phyloP scores from a whole-genome alignment of 2,888 invertebrate genomes.

The Andrena hattorfiana region DNA sequence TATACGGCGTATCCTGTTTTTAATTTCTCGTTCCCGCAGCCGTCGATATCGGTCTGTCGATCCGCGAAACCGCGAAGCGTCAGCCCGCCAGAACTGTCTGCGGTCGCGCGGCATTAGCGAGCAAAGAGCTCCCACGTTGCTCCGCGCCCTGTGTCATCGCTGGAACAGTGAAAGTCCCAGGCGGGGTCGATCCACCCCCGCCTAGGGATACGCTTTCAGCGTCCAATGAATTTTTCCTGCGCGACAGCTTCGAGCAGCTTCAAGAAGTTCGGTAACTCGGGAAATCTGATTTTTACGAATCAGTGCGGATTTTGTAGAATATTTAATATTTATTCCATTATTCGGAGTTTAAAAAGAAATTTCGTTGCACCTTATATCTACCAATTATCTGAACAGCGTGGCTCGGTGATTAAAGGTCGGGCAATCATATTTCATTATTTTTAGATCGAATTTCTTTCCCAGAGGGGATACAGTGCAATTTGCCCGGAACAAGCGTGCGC shows the following conservation, averaged over 20 bases:
- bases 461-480: not conserved
- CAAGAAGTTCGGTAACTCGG: slow-evolving; percentile 21
- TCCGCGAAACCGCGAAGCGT: slow-evolving; percentile 70
- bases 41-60: slow-evolving; percentile 64
- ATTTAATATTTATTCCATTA: too few species aligned
- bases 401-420: too few species aligned
- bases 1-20: slow-evolving; percentile 59
- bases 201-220: slow-evolving; percentile 61
- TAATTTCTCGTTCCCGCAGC: slow-evolving; percentile 58
- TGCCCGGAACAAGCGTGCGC: too few species aligned
- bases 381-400: too few species aligned
- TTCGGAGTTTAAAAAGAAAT: too few species aligned
- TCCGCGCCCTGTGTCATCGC: slow-evolving; percentile 52
- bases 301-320: too few species aligned
- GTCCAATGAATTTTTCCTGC: slow-evolving; percentile 55
- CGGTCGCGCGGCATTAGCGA: slow-evolving; percentile 71
- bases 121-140: slow-evolving; percentile 59
- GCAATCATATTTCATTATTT: too few species aligned
- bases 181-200: slow-evolving; percentile 10
- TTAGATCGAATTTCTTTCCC: not conserved
- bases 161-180: slow-evolving; percentile 53
- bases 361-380: too few species aligned
- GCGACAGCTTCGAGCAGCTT: slow-evolving; percentile 21
- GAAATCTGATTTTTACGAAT: not conserved
- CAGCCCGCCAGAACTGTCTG: slow-evolving; percentile 67